These are phyloP conservation scores for Chrysomallon squamiferum DNA, from an alignment of 1,140 invertebrate genomes.

Conservation along the genomic window DNA sequence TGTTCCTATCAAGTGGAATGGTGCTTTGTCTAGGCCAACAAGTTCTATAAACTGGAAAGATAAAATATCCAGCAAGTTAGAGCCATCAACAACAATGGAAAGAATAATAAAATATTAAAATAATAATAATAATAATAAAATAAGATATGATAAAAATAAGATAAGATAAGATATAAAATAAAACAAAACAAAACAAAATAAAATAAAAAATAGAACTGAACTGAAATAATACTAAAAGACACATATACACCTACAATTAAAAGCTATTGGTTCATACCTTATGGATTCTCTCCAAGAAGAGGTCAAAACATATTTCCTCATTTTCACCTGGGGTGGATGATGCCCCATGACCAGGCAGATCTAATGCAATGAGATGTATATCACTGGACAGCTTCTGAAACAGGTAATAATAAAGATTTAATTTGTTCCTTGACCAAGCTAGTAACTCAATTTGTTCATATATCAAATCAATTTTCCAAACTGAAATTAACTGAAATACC, in stretches of 20 bases:
- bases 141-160: background rate
- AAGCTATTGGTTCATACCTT: too few relatives aligned
- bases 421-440: too few relatives aligned
- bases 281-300: conserved; percentile 26
- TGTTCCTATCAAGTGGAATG: conserved; percentile 40
- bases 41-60: conserved; percentile 32
- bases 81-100: too few relatives aligned
- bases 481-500: too few relatives aligned
- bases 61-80: background rate
- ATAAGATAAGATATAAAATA: too few relatives aligned
- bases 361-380: conserved; percentile 45
- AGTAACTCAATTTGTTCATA: too few relatives aligned
- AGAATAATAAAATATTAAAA: background rate
- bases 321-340: conserved; percentile 32
- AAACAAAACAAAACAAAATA: too few relatives aligned
- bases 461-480: too few relatives aligned
- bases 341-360: conserved; percentile 52
- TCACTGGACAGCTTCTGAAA: conserved; percentile 41
- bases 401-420: conserved; percentile 4
- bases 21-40: conserved; percentile 25
- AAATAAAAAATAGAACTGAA: too few relatives aligned
- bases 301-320: conserved; percentile 34
- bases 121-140: background rate
- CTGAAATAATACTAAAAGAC: too few relatives aligned
- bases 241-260: too few relatives aligned